phyloP scores from a whole-genome alignment of 1,140 invertebrate species.

The Aphaenogaster ashmeadi region DNA sequence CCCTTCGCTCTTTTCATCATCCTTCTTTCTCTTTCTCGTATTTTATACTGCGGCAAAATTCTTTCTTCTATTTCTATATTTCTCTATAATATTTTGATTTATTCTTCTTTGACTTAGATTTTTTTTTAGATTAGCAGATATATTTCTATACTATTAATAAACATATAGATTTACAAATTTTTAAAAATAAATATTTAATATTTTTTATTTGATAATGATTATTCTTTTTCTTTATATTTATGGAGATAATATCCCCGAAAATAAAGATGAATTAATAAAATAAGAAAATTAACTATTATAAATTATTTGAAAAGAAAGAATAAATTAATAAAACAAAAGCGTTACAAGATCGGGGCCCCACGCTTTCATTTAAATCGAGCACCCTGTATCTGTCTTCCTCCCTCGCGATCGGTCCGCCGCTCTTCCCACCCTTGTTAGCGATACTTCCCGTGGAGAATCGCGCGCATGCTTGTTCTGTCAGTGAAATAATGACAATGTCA shows the following conservation, averaged over 20 bases:
- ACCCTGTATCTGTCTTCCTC: constrained; percentile 62
- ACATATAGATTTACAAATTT: not conserved
- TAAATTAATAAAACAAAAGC: not conserved
- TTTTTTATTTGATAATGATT: constrained; percentile 7
- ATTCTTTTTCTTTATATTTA: not conserved
- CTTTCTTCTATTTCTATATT: constrained; percentile 56
- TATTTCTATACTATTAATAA: not conserved
- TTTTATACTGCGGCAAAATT: constrained; percentile 12
- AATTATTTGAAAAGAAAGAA: constrained; percentile 5
- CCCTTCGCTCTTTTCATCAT: constrained; percentile 30
- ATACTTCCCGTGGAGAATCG: constrained; percentile 84
- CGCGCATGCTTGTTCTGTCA: constrained; percentile 86
- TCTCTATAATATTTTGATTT: constrained; percentile 38
- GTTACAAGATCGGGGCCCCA: not conserved
- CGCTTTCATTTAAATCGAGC: constrained; percentile 68
- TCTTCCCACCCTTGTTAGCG: constrained; percentile 86
- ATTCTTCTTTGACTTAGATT: constrained; percentile 31
- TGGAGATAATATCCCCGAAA: not conserved
- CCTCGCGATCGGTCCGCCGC: constrained; percentile 63
- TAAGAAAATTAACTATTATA: not conserved
- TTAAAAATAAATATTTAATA: not conserved
- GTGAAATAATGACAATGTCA: constrained; percentile 87
- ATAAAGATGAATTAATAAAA: constrained; percentile 4
- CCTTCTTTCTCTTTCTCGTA: constrained; percentile 50
- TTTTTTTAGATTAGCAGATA: constrained; percentile 19